These are phyloP conservation scores for Drosophila neonasuta DNA, from an alignment of 2,888 invertebrate genomes.

Conservation along the genomic window DNA sequence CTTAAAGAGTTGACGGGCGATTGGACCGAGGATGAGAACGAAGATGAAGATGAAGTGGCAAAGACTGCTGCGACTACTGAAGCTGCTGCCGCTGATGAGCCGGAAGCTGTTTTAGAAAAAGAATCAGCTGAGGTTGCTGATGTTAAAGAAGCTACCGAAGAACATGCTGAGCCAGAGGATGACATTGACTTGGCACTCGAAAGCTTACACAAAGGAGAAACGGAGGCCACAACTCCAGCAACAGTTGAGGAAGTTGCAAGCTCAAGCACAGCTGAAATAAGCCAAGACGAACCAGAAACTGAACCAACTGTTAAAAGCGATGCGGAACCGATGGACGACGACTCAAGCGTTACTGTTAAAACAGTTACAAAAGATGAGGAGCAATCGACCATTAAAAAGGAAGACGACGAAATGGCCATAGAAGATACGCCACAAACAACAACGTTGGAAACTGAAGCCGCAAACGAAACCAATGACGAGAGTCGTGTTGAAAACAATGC, in stretches of 20 bases:
- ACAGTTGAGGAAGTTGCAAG: constrained; percentile 10
- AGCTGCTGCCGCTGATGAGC: constrained; percentile 67
- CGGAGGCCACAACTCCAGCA: constrained; percentile 28
- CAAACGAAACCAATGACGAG: constrained; percentile 10
- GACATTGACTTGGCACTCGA: constrained; percentile 76
- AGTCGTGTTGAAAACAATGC: constrained; percentile 9
- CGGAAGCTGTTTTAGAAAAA: constrained; percentile 23
- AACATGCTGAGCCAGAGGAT: constrained; percentile 63
- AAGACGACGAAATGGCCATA: constrained; percentile 56
- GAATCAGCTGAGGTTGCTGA: constrained; percentile 18
- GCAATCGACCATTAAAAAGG: constrained; percentile 25
- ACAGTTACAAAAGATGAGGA: constrained; percentile 14
- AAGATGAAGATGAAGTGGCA: constrained; percentile 64
- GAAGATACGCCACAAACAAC: constrained; percentile 35
- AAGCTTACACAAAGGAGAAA: constrained; percentile 71
- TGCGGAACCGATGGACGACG: not conserved
- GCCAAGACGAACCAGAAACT: constrained; percentile 18
- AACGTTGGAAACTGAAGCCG: constrained; percentile 13
- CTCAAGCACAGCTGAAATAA: constrained; percentile 38
- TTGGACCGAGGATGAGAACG: constrained; percentile 82
- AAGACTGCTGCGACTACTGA: constrained; percentile 43
- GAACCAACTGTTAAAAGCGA: constrained; percentile 26
- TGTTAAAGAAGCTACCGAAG: constrained; percentile 25
- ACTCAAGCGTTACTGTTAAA: constrained; percentile 1
- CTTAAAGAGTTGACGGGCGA: constrained; percentile 81